Evolutionary conservation across 2,888 invertebrate genomes (phyloP).

Genomic region (Xanthia togata): DNA sequence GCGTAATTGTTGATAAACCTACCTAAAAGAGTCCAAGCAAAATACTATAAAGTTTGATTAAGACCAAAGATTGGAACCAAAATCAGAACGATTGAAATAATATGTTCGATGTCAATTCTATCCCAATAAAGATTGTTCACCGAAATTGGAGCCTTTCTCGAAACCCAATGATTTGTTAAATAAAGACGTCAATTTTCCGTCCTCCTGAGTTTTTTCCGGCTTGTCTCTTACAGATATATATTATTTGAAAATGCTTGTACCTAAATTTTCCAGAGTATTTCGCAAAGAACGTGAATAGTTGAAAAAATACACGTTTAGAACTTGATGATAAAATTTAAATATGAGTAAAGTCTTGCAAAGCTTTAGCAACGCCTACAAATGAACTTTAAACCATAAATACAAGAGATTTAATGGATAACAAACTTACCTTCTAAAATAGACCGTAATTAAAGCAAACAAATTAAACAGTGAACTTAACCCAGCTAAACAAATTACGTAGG

Average conservation of each 20-base stretch:
- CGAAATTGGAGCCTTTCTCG: slow-evolving; percentile 38
- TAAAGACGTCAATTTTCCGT: slow-evolving; percentile 50
- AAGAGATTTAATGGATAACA: slow-evolving; percentile 7
- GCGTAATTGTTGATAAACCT: not conserved
- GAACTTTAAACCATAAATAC: not conserved
- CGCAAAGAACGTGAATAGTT: slow-evolving; percentile 4
- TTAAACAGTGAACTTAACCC: slow-evolving; percentile 40
- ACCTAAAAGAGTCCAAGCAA: not conserved
- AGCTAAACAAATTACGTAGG: slow-evolving; percentile 50
- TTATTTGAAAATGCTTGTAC: slow-evolving; percentile 38
- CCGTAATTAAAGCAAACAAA: slow-evolving; percentile 48
- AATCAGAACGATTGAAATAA: slow-evolving; percentile 24
- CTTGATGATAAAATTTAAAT: slow-evolving; percentile 5
- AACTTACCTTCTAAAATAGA: slow-evolving; percentile 11
- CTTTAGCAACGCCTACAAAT: not conserved
- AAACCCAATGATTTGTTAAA: slow-evolving; percentile 58
- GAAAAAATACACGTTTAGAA: not conserved
- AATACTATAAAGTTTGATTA: not conserved
- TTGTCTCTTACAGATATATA: slow-evolving; percentile 25
- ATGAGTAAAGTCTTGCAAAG: not conserved
- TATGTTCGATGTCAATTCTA: slow-evolving; percentile 10
- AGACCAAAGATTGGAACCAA: not conserved
- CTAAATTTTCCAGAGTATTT: slow-evolving; percentile 13
- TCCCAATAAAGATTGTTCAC: slow-evolving; percentile 26
- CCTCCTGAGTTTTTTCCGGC: slow-evolving; percentile 19